Evolutionary conservation across 92 coral and sea anemone genomes (phyloP), one percentile per base, ranked within the genome.

Genomic region (Anthopleura xanthogrammica): DNA sequence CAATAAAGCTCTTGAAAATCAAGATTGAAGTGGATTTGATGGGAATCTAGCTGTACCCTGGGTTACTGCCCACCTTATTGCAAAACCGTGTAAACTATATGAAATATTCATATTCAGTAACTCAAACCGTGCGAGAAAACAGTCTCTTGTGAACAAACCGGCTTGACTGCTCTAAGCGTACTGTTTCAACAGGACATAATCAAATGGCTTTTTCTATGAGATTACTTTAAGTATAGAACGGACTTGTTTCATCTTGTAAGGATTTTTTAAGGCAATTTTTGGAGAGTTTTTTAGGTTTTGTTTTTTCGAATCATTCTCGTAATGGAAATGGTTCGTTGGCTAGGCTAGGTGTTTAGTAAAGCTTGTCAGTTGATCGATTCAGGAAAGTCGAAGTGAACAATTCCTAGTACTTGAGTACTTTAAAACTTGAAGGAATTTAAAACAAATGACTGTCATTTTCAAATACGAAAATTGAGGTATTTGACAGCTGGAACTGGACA

Each of bases 401-500:
- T 68, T 68, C 14, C 22, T 52, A 0, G 24, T 41, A 81, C 55
- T 81, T 81, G 77, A 81, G 48, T 75, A 64, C 74, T 68, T 68
- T 68, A 4, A 68, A 68, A 52, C 70, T 0, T 75, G 60, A 50
- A 16, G 58, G 46, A 56, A 70, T 52, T 57, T 23, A n/a, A 41
- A 19, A 22, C 39, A 16, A 81, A 68, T 70, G 84, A 43, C 64
- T 81, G 84, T 54, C 77, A 81, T 52, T 81, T 81, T 70, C 68
- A 50, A 81, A 81, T 70, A 75, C 52, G 84, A 81, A 81, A 75
- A 7, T 50, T 81, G 57, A 68, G 7, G 16, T 8, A 70, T 50
- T 60, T 22, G 74, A 70, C 84, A 81, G 77, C 84, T 81, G 84
- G 43, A 8, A 40, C 14, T n/a, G 24, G 83, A 80, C 76, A 66